Base-by-base conservation (phyloP, 2,113 vertebrate genomes). In the Macrotus californicus region DNA sequence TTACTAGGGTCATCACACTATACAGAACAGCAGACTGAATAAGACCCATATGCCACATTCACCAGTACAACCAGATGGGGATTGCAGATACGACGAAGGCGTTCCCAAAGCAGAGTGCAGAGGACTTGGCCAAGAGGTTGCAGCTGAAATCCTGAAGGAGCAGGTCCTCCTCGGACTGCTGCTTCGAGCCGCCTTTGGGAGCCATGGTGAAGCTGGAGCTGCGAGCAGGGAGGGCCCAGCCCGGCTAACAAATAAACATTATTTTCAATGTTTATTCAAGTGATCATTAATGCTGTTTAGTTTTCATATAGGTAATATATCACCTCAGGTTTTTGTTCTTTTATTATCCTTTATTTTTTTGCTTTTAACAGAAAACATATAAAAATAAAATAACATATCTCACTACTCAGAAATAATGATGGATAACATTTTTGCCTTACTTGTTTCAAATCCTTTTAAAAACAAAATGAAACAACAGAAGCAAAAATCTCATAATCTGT, bases 41-140 rank as follows among this genome's bases (percentile, higher is more conserved):
- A 0, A 99, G 98, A 90, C 99, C 99, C 99, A 99, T 99, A 7
- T 99, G 99, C 99, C 99, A 99, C 96, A 99, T 99, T 97, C 99
- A 98, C 99, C 99, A 99, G 10, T 99, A 99, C 21, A 99, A 97
- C 99, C 99, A 99, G 97, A 99, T 99, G 0, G 99, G 99, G 94
- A 99, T 99, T 54, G 99, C 99, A 8, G 99, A 99, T 29, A 99
- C 99, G 96, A 99, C 99, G 96, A 99, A 99, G 0, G 99, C 99
- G 89, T 99, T 99, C 69, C 99, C 99, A 97, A 99, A 99, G 93
- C 99, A 99, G 0, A 99, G 98, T 24, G 99, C 99, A 2, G 99
- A 99, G n/a, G 99, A 99, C 84, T 99, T 99, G 1, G 99, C 99
- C 0, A 99, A 99, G 0, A 99, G 99, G 94, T 99, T 99, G 56